Percentiles rank a stretch among this genome's conserved stretches.
Evolutionary conservation across 2,113 vertebrate genomes (phyloP).

Genomic region (Dermatemys mawii): DNA sequence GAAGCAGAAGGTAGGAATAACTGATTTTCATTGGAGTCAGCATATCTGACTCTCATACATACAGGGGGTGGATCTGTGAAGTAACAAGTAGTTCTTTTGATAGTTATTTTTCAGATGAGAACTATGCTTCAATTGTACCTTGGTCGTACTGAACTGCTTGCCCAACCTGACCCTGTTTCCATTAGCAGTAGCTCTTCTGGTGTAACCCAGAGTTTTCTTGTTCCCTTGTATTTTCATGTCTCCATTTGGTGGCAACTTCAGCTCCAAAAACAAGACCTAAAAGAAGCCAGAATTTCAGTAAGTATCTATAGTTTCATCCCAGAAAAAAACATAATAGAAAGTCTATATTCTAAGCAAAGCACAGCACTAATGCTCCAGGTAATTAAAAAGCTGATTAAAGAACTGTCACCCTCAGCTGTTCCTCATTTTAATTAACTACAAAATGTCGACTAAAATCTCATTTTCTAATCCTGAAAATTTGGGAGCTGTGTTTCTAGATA

Average conservation of each 20-base stretch:
- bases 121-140: conserved; percentile 79
- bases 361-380: conserved; percentile 41
- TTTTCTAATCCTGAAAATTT: conserved; percentile 34
- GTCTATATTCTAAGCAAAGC: conserved; percentile 19
- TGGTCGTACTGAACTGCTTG: conserved; percentile 93
- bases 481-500: conserved; percentile 41
- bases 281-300: conserved; percentile 49
- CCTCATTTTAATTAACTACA: conserved; percentile 54
- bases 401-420: conserved; percentile 30
- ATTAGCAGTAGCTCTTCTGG: conserved; percentile 80
- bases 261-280: conserved; percentile 93
- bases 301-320: neutral
- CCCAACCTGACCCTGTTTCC: conserved; percentile 76
- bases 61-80: neutral
- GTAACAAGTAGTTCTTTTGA: neutral
- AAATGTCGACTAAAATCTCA: conserved; percentile 54
- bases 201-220: conserved; percentile 94
- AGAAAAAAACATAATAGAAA: conserved; percentile 42
- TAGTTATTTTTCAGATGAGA: neutral
- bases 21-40: neutral
- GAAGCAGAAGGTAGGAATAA: neutral
- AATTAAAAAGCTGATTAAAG: conserved; percentile 63
- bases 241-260: conserved; percentile 92
- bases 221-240: conserved; percentile 78
- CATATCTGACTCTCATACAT: neutral